phyloP scores from a whole-genome alignment of 1,140 invertebrate species.

The Odontomachus brunneus region DNA sequence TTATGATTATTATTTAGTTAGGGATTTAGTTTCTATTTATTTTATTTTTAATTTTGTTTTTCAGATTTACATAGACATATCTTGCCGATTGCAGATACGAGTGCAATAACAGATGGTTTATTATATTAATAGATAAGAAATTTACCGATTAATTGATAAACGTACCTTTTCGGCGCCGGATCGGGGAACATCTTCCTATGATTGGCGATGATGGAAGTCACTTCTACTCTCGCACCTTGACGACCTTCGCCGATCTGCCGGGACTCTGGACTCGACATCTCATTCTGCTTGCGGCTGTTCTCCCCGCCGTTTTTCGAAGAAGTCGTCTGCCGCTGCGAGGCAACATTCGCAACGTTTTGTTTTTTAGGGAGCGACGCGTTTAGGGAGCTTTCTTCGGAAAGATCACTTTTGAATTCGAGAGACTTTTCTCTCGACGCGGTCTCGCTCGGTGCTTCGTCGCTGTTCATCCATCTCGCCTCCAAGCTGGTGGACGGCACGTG shows the following conservation, averaged over 20 bases:
- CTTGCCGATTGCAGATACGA: no score
- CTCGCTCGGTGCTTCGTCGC: slow-evolving; percentile 10
- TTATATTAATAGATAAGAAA: no score
- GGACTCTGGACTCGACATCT: slow-evolving; percentile 77
- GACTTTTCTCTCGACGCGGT: slow-evolving; percentile 61
- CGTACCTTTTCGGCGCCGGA: slow-evolving; percentile 87
- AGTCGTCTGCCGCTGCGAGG: slow-evolving; percentile 56
- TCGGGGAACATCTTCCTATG: slow-evolving; percentile 91
- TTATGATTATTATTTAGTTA: no score
- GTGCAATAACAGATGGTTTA: no score
- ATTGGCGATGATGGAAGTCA: slow-evolving; percentile 93
- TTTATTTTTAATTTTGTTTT: no score
- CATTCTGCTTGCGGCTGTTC: slow-evolving; percentile 69
- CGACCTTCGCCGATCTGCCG: slow-evolving; percentile 87
- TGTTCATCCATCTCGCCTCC: slow-evolving; percentile 76
- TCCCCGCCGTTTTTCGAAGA: slow-evolving; percentile 69
- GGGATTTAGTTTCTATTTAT: no score
- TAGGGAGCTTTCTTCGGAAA: slow-evolving; percentile 56
- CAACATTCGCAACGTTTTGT: slow-evolving; percentile 68
- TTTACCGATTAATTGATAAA: no score
- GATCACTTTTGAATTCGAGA: slow-evolving; percentile 61
- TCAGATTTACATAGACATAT: no score
- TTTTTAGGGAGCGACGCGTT: slow-evolving; percentile 64
- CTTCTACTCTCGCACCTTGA: slow-evolving; percentile 91
- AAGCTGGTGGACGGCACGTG: slow-evolving; percentile 75